Conservation (phyloP, 2,797 vertebrate species). For the Momotus momota region DNA sequence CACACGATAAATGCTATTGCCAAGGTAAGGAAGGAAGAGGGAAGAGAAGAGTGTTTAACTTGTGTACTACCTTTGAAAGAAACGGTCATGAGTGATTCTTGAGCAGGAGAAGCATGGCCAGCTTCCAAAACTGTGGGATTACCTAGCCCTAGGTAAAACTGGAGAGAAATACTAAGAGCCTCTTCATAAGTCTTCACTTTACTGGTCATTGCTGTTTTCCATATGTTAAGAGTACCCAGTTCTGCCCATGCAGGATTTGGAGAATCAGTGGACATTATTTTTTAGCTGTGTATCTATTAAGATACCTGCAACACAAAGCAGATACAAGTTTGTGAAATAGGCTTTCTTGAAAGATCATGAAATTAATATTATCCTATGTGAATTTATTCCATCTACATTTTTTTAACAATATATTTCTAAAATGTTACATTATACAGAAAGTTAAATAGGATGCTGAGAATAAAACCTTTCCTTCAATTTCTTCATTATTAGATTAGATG, state of each 20-base stretch:
- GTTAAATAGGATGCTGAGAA: background rate
- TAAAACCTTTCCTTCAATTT: conserved; percentile 13
- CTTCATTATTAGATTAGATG: conserved; percentile 19
- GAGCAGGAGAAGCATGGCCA: background rate
- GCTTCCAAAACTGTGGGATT: background rate
- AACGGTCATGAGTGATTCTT: rapidly evolving
- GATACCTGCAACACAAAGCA: background rate
- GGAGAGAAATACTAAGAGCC: background rate
- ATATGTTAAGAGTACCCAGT: background rate
- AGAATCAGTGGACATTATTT: background rate
- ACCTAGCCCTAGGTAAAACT: background rate
- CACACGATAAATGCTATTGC: background rate
- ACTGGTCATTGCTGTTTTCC: background rate
- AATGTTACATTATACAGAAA: background rate
- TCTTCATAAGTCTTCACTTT: background rate
- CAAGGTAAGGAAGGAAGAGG: background rate
- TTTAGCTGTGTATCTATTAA: background rate
- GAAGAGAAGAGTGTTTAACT: background rate
- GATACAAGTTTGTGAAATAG: background rate
- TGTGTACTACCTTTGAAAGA: background rate
- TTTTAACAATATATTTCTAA: background rate
- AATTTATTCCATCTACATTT: background rate
- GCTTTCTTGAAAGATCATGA: background rate
- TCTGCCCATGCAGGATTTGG: background rate
- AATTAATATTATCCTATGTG: background rate